Evolutionary conservation across 2,113 vertebrate genomes (phyloP), one percentile per base, ranked within the genome.

Genomic region (Gnathonemus longibarbis): DNA sequence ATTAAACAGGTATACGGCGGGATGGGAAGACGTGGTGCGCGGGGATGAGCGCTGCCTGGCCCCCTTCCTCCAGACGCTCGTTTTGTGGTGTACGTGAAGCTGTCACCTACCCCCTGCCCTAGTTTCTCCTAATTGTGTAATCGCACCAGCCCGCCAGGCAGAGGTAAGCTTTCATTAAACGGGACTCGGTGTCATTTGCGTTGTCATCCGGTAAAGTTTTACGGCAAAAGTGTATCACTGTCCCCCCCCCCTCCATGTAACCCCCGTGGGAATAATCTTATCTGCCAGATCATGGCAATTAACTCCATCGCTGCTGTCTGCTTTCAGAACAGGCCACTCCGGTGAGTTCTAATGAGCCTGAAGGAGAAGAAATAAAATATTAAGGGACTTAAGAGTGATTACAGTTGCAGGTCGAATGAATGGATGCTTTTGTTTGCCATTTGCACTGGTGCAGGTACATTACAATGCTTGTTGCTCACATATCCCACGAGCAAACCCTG

Each of bases 131-230:
- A 90, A 92, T 89, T 88, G 89, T 90, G 90, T 91, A 91, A 91
- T 90, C 80, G 58, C 70, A 91, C 88, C 88, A 31, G 87, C 87
- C 89, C 87, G 91, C 39, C 62, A 88, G 89, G 85, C 84, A 24
- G 88, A 87, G 89, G 90, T 84, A 89, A 86, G 86, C 91, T 90
- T 92, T 91, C 89, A 91, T 93, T 91, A 92, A 91, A 91, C n/a
- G 45, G 52, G 74, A 92, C 90, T 88, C 84, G 66, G 89, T 89
- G 88, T 90, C 90, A 70, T 80, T 91, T 90, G 53, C 56, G 83
- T 39, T 80, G 89, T 91, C 84, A 89, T 90, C 53, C 35, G 9
- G 52, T 46, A 13, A 31, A 45, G 45, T 87, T 77, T 86, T 87
- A 80, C 50, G 50, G 53, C 39, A 85, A 89, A 87, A 87, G 88